Evolutionary conservation across 1,140 invertebrate species (phyloP), one percentile per base, ranked within the genome.

Genomic region (Drosophila nannoptera): DNA sequence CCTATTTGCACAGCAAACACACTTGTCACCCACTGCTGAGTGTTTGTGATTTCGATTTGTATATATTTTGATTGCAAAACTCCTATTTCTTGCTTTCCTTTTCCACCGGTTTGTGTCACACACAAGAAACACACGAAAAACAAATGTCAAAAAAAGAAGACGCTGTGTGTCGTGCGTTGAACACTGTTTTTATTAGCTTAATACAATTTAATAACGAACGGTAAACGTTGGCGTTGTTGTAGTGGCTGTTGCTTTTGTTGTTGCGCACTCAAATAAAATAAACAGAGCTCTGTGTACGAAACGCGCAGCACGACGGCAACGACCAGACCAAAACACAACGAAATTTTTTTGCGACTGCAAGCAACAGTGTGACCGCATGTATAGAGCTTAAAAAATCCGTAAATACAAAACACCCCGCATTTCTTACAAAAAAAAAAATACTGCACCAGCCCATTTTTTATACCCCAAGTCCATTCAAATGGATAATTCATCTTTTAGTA

Each of bases 281-380:
- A 67, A 67, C 49, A 66, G 43, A 43, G 50, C 53, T 35, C 22
- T 36, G 31, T 54, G 48, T 14, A 59, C 69, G 69, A 65, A 53
- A 70, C 62, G 62, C 68, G 68, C 61, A 59, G 59, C 48, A 58
- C 68, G 53, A 70, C 61, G 62, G 45, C 52, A 69, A 50, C 59
- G 53, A 54, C 66, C 43, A 69, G 46, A 71, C 62, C 62, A 70
- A 70, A 65, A 66, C 62, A 66, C 63, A 65, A 66, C 68, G 68
- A 70, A 70, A 48, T 40, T 70, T 70, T 60, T 50, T 54, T 48
- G 54, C 62, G 62, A 70, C 48, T 70, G 46, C 38, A 33, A n/a
- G 12, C 9, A 11, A 11, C 33, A 54, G 62, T 59, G 68, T 70
- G 61, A 50, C 60, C 67, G 52, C 16, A 50, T 11, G 7, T 7